phyloP scores from a whole-genome alignment of 2,888 invertebrate species.

The Ephialtes manifestator region DNA sequence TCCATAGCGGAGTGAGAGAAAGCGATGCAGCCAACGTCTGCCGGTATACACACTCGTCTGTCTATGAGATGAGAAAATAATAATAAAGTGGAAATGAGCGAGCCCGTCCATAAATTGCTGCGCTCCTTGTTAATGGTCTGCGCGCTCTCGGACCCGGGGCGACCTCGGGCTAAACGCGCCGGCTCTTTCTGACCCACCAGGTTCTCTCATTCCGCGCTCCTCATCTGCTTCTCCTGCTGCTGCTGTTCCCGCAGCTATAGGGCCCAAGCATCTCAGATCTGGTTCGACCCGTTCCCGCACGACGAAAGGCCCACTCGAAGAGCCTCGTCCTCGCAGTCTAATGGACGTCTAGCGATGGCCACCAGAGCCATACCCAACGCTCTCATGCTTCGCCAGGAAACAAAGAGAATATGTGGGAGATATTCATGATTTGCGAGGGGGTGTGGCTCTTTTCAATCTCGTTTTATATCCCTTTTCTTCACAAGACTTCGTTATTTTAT shows the following conservation, averaged over 20 bases:
- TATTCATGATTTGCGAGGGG: slow-evolving; percentile 81
- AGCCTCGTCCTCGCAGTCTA: slow-evolving; percentile 83
- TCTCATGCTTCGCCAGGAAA: slow-evolving; percentile 76
- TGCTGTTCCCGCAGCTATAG: slow-evolving; percentile 27
- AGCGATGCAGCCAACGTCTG: slow-evolving; percentile 68
- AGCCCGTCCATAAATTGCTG: slow-evolving; percentile 85
- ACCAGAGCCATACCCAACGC: slow-evolving; percentile 77
- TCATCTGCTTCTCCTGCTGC: slow-evolving; percentile 68
- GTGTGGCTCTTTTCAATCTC: slow-evolving; percentile 76
- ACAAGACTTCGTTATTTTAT: slow-evolving; percentile 17
- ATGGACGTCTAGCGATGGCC: slow-evolving; percentile 84
- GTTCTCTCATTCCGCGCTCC: slow-evolving; percentile 40
- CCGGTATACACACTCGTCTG: slow-evolving; percentile 56
- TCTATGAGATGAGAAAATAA: slow-evolving; percentile 86
- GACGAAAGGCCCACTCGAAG: slow-evolving; percentile 78
- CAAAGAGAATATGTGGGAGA: slow-evolving; percentile 80
- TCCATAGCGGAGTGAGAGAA: slow-evolving; percentile 81
- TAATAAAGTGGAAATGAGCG: slow-evolving; percentile 86
- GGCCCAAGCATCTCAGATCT: slow-evolving; percentile 61
- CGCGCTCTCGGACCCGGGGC: slow-evolving; percentile 79
- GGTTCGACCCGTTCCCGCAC: slow-evolving; percentile 66
- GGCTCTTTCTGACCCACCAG: slow-evolving; percentile 83
- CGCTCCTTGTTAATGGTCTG: slow-evolving; percentile 85
- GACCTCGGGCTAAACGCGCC: slow-evolving; percentile 82
- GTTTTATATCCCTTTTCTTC: slow-evolving; percentile 25